A percentile compares a stretch with the other conserved stretches of the same genome.
Conservation (phyloP, 2,797 vertebrate species). For the Scomberomorus guttatus region DNA sequence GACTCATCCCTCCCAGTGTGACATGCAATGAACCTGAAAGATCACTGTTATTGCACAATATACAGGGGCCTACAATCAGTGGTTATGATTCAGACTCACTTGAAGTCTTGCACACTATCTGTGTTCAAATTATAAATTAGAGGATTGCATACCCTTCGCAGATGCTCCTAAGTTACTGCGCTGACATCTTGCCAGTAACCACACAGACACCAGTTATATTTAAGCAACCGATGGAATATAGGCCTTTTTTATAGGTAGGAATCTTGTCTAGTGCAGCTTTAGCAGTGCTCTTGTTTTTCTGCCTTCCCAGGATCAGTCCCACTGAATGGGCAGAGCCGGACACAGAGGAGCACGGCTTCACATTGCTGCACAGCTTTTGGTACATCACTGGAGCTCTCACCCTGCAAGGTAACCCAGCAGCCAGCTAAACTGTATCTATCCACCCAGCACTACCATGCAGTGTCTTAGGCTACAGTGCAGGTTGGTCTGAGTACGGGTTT, state of each 20-base stretch:
- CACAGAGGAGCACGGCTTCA: conserved; percentile 86
- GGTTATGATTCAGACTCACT: no score
- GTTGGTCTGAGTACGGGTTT: no score
- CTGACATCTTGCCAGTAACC: neutral
- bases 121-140: no score
- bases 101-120: no score
- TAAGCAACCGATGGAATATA: neutral
- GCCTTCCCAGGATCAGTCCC: conserved; percentile 83
- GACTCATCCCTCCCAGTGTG: no score
- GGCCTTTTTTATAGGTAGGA: no score
- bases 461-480: no score
- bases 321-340: conserved; percentile 89
- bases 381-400: conserved; percentile 90
- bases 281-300: neutral
- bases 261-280: neutral
- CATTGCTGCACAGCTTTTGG: conserved; percentile 92
- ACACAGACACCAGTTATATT: neutral
- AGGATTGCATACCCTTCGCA: neutral
- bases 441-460: no score
- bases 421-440: neutral
- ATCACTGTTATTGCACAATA: no score
- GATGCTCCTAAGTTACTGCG: neutral
- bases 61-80: no score
- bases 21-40: no score
- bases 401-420: conserved; percentile 87